Evolutionary conservation across 2,797 vertebrate genomes (phyloP).

Genomic region (Phylloscopus collybita): DNA sequence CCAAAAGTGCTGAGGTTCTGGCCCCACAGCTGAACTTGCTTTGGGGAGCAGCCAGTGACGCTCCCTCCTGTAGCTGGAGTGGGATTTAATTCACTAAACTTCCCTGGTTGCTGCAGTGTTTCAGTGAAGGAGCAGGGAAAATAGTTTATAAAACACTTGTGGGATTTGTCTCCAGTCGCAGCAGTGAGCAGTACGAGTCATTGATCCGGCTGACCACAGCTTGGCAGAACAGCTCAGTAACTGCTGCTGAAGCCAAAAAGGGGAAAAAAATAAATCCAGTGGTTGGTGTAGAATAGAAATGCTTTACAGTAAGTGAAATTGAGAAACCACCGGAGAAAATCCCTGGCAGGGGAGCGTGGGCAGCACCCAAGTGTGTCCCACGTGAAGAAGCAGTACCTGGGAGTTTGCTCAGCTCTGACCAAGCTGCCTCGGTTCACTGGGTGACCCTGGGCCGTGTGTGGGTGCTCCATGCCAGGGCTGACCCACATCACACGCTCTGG

Average conservation of each 20-base stretch:
- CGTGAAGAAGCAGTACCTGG: neutral
- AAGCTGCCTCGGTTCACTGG: accelerated
- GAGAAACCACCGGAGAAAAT: neutral
- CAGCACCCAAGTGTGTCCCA: neutral
- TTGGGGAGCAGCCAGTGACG: neutral
- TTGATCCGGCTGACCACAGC: neutral
- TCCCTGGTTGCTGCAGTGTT: neutral
- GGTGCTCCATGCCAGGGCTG: neutral
- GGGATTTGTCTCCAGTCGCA: neutral
- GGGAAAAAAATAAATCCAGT: neutral
- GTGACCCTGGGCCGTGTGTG: accelerated
- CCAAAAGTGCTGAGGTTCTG: accelerated
- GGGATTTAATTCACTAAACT: neutral
- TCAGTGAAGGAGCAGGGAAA: neutral
- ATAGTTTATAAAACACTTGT: neutral
- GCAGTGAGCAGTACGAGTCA: neutral
- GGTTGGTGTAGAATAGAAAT: neutral
- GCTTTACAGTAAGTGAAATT: neutral
- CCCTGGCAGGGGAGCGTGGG: accelerated
- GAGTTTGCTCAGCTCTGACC: neutral
- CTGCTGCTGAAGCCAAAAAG: neutral
- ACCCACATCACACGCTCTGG: accelerated
- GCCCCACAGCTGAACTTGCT: neutral
- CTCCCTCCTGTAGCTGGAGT: neutral
- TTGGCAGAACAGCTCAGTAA: neutral